These are phyloP conservation scores for Lasioglossum calceatum DNA, from an alignment of 2,888 invertebrate species.

Conservation along the genomic window DNA sequence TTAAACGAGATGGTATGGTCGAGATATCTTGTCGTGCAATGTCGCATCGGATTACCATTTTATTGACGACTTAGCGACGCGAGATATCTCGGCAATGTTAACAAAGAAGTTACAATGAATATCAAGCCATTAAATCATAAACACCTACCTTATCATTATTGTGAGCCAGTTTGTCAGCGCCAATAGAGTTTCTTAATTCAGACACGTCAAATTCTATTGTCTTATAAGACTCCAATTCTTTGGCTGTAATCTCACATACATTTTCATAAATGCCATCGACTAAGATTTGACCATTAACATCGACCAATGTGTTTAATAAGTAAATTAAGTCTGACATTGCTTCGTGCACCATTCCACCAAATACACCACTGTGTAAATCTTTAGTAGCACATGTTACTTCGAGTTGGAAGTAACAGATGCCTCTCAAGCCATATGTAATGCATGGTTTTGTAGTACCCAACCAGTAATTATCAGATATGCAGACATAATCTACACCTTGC, in stretches of 20 bases:
- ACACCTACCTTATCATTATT: constrained; percentile 89
- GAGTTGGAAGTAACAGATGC: constrained; percentile 95
- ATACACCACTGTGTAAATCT: constrained; percentile 98
- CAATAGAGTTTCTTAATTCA: constrained; percentile 91
- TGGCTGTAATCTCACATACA: constrained; percentile 90
- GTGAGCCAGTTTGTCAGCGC: constrained; percentile 89
- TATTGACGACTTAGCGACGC: no score
- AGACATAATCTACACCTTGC: constrained; percentile 94
- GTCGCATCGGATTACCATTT: no score
- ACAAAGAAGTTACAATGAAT: not conserved
- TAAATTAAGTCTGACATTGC: constrained; percentile 96
- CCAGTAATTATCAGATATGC: constrained; percentile 99
- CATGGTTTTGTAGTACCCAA: constrained; percentile 98
- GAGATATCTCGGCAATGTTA: not conserved
- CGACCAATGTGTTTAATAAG: constrained; percentile 93
- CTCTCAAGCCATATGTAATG: constrained; percentile 97
- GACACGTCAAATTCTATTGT: constrained; percentile 94
- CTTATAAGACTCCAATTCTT: constrained; percentile 90
- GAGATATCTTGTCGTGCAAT: not conserved
- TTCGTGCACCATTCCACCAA: constrained; percentile 96
- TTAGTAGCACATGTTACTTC: constrained; percentile 95
- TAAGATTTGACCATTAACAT: constrained; percentile 94
- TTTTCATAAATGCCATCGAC: constrained; percentile 93
- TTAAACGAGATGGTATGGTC: no score
- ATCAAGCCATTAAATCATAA: constrained; percentile 12